Percentiles rank a stretch among this genome's conserved stretches.
phyloP scores from a whole-genome alignment of 2,797 vertebrate genomes.

The Ctenosaura bakeri region DNA sequence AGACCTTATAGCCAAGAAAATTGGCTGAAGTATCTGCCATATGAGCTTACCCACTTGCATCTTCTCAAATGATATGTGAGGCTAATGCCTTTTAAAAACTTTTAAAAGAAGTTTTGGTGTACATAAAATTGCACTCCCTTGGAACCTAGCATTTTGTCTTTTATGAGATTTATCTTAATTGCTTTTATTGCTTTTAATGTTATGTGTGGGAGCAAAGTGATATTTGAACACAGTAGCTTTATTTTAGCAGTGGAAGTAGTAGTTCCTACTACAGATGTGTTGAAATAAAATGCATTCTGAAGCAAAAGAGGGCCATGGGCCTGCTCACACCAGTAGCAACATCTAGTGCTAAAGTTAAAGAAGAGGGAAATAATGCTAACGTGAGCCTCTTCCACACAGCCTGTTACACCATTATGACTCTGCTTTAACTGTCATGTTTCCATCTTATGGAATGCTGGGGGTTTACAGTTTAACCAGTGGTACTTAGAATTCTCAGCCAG shows the following conservation, averaged over 20 bases:
- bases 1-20: conserved; percentile 1
- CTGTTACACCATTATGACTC: too few species aligned
- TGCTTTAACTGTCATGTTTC: too few species aligned
- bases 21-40: not conserved
- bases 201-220: conserved; percentile 22
- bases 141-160: conserved; percentile 36
- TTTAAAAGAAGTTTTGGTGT: conserved; percentile 16
- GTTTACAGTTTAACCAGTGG: too few species aligned
- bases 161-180: conserved; percentile 33
- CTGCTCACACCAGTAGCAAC: too few species aligned
- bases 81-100: not conserved
- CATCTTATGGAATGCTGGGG: too few species aligned
- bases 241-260: conserved; percentile 22
- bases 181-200: conserved; percentile 1
- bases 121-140: conserved; percentile 18
- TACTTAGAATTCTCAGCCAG: too few species aligned
- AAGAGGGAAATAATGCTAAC: too few species aligned
- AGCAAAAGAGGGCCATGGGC: not conserved
- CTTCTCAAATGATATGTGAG: not conserved
- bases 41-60: not conserved
- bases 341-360: too few species aligned
- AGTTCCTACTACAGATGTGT: conserved; percentile 8
- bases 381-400: too few species aligned
- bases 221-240: conserved; percentile 17
- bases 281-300: too few species aligned